Evolutionary conservation across 2,888 invertebrate genomes (phyloP).

Genomic region (Pseudococcus longispinus): DNA sequence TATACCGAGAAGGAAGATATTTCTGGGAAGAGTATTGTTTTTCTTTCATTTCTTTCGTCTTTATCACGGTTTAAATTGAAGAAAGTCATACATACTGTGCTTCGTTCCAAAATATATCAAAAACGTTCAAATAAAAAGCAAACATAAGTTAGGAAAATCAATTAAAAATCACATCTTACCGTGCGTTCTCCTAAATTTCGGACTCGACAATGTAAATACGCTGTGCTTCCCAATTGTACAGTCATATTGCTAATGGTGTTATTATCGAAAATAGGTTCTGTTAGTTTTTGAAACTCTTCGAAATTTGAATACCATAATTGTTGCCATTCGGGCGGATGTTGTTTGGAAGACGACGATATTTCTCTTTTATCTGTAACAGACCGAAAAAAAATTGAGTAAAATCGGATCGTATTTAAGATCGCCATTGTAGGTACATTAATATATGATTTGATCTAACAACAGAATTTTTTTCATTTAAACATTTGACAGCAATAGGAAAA

Average conservation of each 20-base stretch:
- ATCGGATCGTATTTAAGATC: too few relatives aligned
- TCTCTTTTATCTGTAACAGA: conserved; percentile 57
- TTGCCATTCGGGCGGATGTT: conserved; percentile 68
- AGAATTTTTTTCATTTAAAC: too few relatives aligned
- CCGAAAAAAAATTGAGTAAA: not conserved
- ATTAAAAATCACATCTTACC: conserved; percentile 63
- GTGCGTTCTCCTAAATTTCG: conserved; percentile 75
- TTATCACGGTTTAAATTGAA: too few relatives aligned
- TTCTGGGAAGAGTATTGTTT: too few relatives aligned
- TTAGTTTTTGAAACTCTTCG: conserved; percentile 65
- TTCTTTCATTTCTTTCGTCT: too few relatives aligned
- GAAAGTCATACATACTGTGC: too few relatives aligned
- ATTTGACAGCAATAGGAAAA: too few relatives aligned
- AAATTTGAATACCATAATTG: conserved; percentile 71
- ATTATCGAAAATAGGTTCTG: conserved; percentile 69
- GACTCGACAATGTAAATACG: conserved; percentile 82
- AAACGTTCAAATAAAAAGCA: not conserved
- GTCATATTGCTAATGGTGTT: conserved; percentile 78
- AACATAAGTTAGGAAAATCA: not conserved
- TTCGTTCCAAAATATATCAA: too few relatives aligned
- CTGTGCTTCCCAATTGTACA: conserved; percentile 78
- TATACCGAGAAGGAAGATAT: too few relatives aligned
- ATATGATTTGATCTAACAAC: too few relatives aligned
- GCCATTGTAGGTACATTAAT: too few relatives aligned
- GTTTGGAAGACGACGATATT: conserved; percentile 54